These are phyloP conservation scores for Peromyscus californicus DNA, from an alignment of 2,113 vertebrate genomes.

Conservation along the genomic window DNA sequence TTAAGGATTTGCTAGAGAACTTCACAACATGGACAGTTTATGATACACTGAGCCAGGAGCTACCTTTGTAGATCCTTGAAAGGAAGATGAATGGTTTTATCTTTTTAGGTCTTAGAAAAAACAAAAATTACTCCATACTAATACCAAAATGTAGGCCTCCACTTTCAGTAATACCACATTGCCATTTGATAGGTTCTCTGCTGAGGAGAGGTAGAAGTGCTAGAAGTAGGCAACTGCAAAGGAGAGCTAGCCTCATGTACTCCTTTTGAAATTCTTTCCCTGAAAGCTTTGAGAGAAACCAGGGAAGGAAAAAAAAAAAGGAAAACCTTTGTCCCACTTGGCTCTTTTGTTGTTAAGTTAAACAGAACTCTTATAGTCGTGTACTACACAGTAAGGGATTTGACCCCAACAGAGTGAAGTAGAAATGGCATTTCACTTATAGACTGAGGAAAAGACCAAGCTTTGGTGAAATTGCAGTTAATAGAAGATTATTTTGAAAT, in stretches of 20 bases:
- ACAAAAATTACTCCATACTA: not conserved
- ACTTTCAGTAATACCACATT: conserved; percentile 25
- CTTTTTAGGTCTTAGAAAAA: not conserved
- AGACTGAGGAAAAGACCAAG: not conserved
- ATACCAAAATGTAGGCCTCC: not conserved
- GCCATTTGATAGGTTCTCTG: conserved; percentile 43
- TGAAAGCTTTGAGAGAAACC: not conserved
- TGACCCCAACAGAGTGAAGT: conserved; percentile 21
- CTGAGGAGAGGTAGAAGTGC: not conserved
- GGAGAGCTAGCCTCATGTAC: not conserved
- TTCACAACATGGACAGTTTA: conserved; percentile 33
- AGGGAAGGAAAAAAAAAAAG: not conserved
- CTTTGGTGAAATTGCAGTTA: conserved; percentile 55
- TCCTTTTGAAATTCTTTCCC: not conserved
- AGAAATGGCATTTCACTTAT: conserved; percentile 35
- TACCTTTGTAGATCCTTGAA: conserved; percentile 28
- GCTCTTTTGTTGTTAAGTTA: conserved; percentile 53
- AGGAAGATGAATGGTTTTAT: not conserved
- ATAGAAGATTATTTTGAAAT: conserved; percentile 48
- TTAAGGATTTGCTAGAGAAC: conserved; percentile 44
- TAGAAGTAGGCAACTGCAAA: conserved; percentile 12
- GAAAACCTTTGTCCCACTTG: not conserved
- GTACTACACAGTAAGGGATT: not conserved
- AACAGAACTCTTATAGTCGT: conserved; percentile 40
- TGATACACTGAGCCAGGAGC: not conserved